Evolutionary conservation across 2,888 invertebrate species (phyloP).

Genomic region (Herminia tarsipennalis): DNA sequence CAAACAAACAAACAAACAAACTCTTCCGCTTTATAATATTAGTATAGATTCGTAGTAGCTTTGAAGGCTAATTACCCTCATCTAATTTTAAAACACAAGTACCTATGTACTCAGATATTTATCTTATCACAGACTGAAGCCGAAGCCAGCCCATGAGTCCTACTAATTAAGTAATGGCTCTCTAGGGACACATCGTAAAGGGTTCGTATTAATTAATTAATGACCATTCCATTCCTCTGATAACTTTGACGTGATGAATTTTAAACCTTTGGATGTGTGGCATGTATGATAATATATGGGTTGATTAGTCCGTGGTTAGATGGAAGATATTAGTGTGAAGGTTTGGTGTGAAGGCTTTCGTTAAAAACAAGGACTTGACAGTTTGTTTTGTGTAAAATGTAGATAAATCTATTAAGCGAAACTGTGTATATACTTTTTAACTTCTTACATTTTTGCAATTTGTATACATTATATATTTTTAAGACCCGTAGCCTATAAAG

Average conservation of each 20-base stretch:
- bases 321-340: neutral
- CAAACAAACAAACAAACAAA: too few species aligned
- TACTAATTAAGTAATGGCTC: slow-evolving; percentile 82
- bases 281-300: neutral
- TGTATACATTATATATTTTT: too few species aligned
- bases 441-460: too few species aligned
- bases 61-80: slow-evolving; percentile 4
- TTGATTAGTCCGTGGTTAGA: slow-evolving; percentile 1
- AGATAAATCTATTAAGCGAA: too few species aligned
- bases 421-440: too few species aligned
- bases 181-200: slow-evolving; percentile 73
- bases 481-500: too few species aligned
- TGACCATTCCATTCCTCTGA: slow-evolving; percentile 73
- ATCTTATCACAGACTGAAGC: slow-evolving; percentile 34
- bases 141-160: slow-evolving; percentile 62
- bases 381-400: too few species aligned
- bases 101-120: slow-evolving; percentile 25
- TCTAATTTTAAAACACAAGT: slow-evolving; percentile 12
- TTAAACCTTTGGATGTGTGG: slow-evolving; percentile 45
- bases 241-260: slow-evolving; percentile 56
- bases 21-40: too few species aligned
- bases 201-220: slow-evolving; percentile 82
- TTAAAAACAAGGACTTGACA: too few species aligned
- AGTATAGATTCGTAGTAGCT: too few species aligned
- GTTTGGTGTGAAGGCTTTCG: too few species aligned